Base-by-base conservation (phyloP, 2,888 invertebrate species). In the Philopedon plagiatum region DNA sequence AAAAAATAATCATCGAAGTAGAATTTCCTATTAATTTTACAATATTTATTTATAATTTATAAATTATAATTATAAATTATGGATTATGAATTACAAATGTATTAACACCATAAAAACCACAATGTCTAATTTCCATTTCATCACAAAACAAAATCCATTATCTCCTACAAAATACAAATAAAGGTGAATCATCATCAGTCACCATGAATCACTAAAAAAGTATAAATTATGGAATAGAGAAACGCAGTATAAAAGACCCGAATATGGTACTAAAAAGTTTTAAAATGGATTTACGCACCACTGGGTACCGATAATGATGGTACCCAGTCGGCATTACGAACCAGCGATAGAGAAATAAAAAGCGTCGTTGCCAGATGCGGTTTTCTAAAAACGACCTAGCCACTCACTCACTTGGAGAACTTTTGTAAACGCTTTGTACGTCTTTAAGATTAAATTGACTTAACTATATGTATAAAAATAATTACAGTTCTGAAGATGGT, bases 281-380 rank as follows among this genome's bases (percentile, higher is more conserved):
- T 56, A 66, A 69, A 67, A 62, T 68, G 68, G 63, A 39, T 71
- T 71, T 51, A 71, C 65, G 71, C 65, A 65, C 64, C 64, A 71
- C 32, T 41, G 65, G 41, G 60, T 65, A 60, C 65, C 71, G 49
- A 60, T 65, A 64, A 71, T 70, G 61, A 61, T 34, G 62, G 62
- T 69, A 51, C 68, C 67, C 56, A 69, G 49, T 23, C 23, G 34
- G 23, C 46, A 60, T 39, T 51, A 60, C 61, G 39, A 68, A 49
- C 68, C 34, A 37, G 51, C 60, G 51, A 37, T 34, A 21, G 61
- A 68, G 18, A 65, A 65, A 37, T 15, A 37, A 23, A 51, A 13
- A 18, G 26, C 67, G 15, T 0, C 23, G 67, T 61, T 68, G 67
- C 41, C 67, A 26, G 15, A 5, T 15, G 13, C 5, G 2, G 15